These are phyloP conservation scores for Drosophila mulleri DNA, from an alignment of 2,888 invertebrate genomes.

Conservation along the genomic window DNA sequence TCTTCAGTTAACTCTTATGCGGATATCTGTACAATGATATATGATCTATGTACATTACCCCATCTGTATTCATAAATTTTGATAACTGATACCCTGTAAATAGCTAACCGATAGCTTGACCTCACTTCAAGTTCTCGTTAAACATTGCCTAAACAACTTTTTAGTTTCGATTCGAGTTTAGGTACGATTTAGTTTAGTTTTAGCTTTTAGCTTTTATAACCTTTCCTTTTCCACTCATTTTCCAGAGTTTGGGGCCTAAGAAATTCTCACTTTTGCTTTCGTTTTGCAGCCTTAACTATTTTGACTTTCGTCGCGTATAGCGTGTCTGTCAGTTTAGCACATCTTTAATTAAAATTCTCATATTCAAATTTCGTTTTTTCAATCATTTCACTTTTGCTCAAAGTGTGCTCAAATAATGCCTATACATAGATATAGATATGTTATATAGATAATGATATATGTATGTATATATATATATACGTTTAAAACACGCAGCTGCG, in stretches of 20 bases:
- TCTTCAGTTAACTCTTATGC: no score
- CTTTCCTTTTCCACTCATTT: neutral
- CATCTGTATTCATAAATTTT: neutral
- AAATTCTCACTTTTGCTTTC: constrained; percentile 13
- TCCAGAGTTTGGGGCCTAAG: neutral
- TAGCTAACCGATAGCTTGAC: neutral
- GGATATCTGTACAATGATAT: no score
- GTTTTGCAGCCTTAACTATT: neutral
- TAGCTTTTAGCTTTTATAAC: neutral
- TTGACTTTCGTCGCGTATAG: constrained; percentile 3
- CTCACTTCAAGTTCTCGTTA: neutral
- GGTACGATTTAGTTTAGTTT: neutral
- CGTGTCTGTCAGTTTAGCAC: constrained; percentile 8
- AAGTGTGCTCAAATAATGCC: constrained; percentile 23
- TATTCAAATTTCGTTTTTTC: neutral
- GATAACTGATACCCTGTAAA: neutral
- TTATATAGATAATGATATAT: neutral
- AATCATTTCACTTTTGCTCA: constrained; percentile 5
- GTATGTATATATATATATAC: neutral
- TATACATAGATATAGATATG: neutral
- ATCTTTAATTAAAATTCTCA: neutral
- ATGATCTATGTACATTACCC: no score
- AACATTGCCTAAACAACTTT: neutral
- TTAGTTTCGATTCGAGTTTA: neutral
- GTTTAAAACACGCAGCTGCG: constrained; percentile 47